Conservation (phyloP, 2,888 invertebrate genomes). For the Macrosiphum euphorbiae region DNA sequence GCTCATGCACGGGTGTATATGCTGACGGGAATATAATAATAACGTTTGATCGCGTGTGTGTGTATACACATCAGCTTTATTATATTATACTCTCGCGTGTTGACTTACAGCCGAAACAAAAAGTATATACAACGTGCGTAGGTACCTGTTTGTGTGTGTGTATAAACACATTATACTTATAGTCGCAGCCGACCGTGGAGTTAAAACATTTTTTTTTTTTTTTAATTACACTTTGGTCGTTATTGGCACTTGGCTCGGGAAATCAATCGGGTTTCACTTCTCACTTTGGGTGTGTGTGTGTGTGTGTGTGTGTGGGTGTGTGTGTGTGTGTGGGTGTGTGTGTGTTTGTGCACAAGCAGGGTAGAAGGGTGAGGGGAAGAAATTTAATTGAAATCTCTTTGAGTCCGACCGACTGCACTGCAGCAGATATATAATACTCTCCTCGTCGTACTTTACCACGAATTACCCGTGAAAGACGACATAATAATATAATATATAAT, state of each 20-base stretch:
- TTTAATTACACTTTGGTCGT: background rate
- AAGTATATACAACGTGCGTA: background rate
- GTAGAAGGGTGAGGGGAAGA: background rate
- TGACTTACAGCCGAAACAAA: background rate
- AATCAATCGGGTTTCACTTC: background rate
- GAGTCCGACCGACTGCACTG: background rate
- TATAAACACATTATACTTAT: background rate
- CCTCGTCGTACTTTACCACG: background rate
- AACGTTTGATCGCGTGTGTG: background rate
- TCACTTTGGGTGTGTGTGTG: background rate
- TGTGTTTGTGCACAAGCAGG: background rate
- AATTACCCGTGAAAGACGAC: background rate
- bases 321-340: background rate
- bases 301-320: background rate
- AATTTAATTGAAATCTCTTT: conserved; percentile 8
- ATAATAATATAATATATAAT: background rate
- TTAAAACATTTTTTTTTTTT: background rate
- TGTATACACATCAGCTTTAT: background rate
- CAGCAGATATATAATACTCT: background rate
- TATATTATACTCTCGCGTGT: conserved; percentile 5
- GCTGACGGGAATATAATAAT: background rate
- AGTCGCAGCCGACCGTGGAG: background rate
- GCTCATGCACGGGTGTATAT: background rate
- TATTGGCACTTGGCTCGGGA: background rate
- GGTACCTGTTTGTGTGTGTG: background rate